Evolutionary conservation across 2,113 vertebrate genomes (phyloP).

Genomic region (Melanerpes aurifrons): DNA sequence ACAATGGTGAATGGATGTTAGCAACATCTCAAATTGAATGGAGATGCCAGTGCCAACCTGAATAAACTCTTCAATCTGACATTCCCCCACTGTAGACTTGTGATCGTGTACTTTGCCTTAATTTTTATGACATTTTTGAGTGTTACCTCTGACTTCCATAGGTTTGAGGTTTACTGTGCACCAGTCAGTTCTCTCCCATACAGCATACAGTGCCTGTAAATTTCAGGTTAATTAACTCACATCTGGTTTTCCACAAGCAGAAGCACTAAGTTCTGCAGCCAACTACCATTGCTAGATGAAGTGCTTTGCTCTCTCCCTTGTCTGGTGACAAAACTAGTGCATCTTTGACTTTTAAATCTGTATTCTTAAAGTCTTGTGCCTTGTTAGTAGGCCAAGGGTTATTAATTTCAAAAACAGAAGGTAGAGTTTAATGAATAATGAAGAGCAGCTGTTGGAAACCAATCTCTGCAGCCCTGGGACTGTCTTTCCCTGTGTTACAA

Average conservation of each 20-base stretch:
- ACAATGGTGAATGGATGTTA: not conserved
- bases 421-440: slow-evolving; percentile 70
- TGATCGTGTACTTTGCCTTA: not conserved
- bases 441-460: slow-evolving; percentile 72
- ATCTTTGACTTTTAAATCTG: slow-evolving; percentile 44
- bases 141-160: not conserved
- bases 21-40: not conserved
- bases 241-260: slow-evolving; percentile 51
- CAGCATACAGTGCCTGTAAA: not conserved
- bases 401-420: slow-evolving; percentile 72
- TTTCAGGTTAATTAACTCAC: slow-evolving; percentile 43
- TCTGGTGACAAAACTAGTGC: slow-evolving; percentile 12
- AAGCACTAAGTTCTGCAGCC: slow-evolving; percentile 13
- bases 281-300: not conserved
- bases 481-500: slow-evolving; percentile 58
- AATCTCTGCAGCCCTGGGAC: slow-evolving; percentile 59
- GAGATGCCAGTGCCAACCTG: not conserved
- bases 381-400: slow-evolving; percentile 61
- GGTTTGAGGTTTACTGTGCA: not conserved
- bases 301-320: slow-evolving; percentile 1
- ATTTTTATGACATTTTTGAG: not conserved
- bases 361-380: slow-evolving; percentile 36
- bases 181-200: not conserved
- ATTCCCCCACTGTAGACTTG: not conserved
- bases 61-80: not conserved